A percentile compares a stretch with the other conserved stretches of the same genome.
These are phyloP conservation scores for Myotis brandtii DNA, from an alignment of 2,113 vertebrate genomes.

Conservation along the genomic window DNA sequence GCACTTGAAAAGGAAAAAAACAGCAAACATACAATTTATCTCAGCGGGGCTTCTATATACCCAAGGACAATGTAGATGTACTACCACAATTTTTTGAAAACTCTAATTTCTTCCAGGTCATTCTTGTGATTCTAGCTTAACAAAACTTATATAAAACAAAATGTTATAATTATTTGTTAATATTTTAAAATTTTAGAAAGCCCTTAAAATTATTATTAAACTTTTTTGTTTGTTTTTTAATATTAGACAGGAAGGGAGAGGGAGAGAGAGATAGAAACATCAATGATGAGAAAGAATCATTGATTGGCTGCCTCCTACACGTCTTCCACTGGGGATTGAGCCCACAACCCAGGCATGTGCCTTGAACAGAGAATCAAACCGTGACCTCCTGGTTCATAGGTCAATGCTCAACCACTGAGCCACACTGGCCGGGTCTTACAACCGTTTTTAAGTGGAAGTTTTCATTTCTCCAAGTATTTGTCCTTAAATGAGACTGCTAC, in stretches of 20 bases:
- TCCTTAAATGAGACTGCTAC: background rate
- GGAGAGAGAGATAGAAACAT: too few species aligned
- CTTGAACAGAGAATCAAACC: too few species aligned
- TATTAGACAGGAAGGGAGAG: too few species aligned
- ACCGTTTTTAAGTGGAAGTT: conserved; percentile 19
- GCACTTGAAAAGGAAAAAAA: conserved; percentile 46
- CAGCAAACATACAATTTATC: conserved; percentile 44
- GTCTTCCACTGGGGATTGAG: too few species aligned
- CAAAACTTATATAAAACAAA: conserved; percentile 39
- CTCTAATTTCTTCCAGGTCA: background rate
- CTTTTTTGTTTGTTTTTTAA: conserved; percentile 9
- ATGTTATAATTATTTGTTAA: conserved; percentile 24
- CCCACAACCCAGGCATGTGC: too few species aligned
- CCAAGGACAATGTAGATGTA: background rate
- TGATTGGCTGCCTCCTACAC: too few species aligned
- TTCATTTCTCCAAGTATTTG: conserved; percentile 30
- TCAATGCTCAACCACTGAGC: too few species aligned
- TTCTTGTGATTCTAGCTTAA: conserved; percentile 25
- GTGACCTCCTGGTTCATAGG: too few species aligned
- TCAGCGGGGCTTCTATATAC: background rate
- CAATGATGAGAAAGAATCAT: too few species aligned
- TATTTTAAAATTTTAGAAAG: conserved; percentile 40
- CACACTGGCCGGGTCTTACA: background rate
- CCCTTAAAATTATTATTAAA: background rate
- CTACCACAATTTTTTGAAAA: conserved; percentile 14